Evolutionary conservation across 2,797 vertebrate genomes (phyloP), one percentile per base, ranked within the genome.

Genomic region (Spinus pinus): DNA sequence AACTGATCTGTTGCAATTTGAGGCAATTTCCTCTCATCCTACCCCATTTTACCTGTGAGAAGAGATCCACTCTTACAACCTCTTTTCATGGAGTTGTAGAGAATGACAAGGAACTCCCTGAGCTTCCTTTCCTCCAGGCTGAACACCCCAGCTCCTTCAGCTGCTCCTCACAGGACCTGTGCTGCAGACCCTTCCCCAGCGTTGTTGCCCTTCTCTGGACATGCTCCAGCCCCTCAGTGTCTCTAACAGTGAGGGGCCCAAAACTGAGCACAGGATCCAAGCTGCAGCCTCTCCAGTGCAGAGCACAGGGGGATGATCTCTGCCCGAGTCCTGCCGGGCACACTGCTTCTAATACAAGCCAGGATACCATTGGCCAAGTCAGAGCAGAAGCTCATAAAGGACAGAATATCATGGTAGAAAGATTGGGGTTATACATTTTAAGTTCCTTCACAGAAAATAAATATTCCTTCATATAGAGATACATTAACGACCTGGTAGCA

Each of bases 381-480:
- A 91, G 78, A 87, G 69, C 19, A 75, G 46, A 93, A 90, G 50
- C 8, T 56, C 75, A 56, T 49, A 51, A 92, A 69, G 42, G 20
- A 89, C 46, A 89, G 81, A 89, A 95, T 77, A 92, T 1, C 4
- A 2, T 25, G 46, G 33, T 21, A 64, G 18, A 82, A 89, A 67
- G 49, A 58, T 58, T 92, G 66, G 23, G 9, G 78, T 65, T 80
- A 58, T 30, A 51, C 6, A 42, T 87, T 81, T 82, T 53, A 42
- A 92, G 89, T 84, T 84, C 31, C 42, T 80, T 54, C 35, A 66
- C 11, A 31, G 53, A 64, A 93, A 90, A 95, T 61, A 86, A 93
- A 70, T 65, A 78, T n/a, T 70, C 30, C 50, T 74, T 89, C 22
- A 5, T 69, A 56, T 37, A 84, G 15, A 83, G 84, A 88, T 39